A percentile compares a stretch with the other conserved stretches of the same genome.
These are phyloP conservation scores for Andrena haemorrhoa DNA, from an alignment of 2,888 invertebrate genomes.

Conservation along the genomic window DNA sequence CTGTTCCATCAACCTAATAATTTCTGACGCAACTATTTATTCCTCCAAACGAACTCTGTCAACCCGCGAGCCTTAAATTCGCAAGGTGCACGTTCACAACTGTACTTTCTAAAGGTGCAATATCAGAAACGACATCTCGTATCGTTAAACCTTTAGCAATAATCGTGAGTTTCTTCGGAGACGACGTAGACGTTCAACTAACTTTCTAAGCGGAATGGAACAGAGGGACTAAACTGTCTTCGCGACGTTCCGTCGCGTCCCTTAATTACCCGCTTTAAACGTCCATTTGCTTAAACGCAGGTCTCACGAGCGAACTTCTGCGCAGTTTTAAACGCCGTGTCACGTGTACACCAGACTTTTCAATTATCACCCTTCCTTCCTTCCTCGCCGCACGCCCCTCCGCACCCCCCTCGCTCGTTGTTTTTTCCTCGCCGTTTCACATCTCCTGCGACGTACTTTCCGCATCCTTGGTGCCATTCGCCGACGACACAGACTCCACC, in stretches of 20 bases:
- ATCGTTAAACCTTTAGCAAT: background rate
- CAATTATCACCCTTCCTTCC: conserved; percentile 43
- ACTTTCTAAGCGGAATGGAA: background rate
- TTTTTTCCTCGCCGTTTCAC: conserved; percentile 19
- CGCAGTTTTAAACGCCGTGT: conserved; percentile 26
- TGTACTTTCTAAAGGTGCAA: too few species aligned
- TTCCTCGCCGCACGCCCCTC: background rate
- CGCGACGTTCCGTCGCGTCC: conserved; percentile 14
- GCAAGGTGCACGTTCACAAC: too few species aligned
- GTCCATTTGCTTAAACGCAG: conserved; percentile 20
- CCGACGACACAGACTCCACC: conserved; percentile 25
- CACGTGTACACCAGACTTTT: conserved; percentile 46
- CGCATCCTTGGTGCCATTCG: conserved; percentile 22
- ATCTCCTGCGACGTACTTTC: conserved; percentile 12
- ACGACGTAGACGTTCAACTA: background rate
- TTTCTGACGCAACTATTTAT: too few species aligned
- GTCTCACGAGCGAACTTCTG: conserved; percentile 25
- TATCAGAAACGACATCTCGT: background rate
- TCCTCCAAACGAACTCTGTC: too few species aligned
- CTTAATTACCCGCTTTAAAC: conserved; percentile 24
- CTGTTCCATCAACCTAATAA: too few species aligned
- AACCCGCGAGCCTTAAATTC: too few species aligned
- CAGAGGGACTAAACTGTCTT: conserved; percentile 2
- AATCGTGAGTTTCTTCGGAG: background rate
- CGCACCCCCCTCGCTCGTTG: background rate